Percentiles rank a stretch among this genome's conserved stretches.
phyloP scores from a whole-genome alignment of 2,888 invertebrate species.

The Mesorhabditis sp. region DNA sequence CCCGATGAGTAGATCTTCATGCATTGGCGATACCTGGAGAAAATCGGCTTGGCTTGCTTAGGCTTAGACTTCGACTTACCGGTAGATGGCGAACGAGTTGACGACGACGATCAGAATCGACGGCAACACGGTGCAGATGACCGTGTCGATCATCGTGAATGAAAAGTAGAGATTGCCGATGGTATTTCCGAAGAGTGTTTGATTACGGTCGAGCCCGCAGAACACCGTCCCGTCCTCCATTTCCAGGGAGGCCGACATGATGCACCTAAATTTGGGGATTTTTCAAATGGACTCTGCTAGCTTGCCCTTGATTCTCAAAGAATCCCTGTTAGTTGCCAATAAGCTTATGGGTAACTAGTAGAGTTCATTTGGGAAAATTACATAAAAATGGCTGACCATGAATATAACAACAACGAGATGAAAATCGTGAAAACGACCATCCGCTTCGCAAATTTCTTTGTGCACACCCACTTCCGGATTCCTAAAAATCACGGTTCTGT shows the following conservation, averaged over 20 bases:
- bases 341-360: neutral
- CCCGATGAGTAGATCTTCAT: slow-evolving; percentile 56
- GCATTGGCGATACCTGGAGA: slow-evolving; percentile 48
- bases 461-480: slow-evolving; percentile 44
- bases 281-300: neutral
- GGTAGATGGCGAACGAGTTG: slow-evolving; percentile 48
- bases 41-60: neutral
- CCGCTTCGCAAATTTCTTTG: slow-evolving; percentile 44
- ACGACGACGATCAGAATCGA: slow-evolving; percentile 53
- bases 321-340: neutral
- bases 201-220: slow-evolving; percentile 49
- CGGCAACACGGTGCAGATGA: slow-evolving; percentile 47
- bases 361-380: neutral
- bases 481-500: slow-evolving; percentile 22
- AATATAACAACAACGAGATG: slow-evolving; percentile 9
- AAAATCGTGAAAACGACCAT: slow-evolving; percentile 41
- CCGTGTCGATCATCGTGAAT: slow-evolving; percentile 50
- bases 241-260: neutral
- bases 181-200: slow-evolving; percentile 21
- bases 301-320: neutral
- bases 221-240: slow-evolving; percentile 23
- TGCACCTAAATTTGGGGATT: neutral
- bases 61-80: slow-evolving; percentile 18
- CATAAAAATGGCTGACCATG: slow-evolving; percentile 9
- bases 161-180: slow-evolving; percentile 43